Conservation (phyloP, 2,797 vertebrate genomes). For the Malurus splendens region DNA sequence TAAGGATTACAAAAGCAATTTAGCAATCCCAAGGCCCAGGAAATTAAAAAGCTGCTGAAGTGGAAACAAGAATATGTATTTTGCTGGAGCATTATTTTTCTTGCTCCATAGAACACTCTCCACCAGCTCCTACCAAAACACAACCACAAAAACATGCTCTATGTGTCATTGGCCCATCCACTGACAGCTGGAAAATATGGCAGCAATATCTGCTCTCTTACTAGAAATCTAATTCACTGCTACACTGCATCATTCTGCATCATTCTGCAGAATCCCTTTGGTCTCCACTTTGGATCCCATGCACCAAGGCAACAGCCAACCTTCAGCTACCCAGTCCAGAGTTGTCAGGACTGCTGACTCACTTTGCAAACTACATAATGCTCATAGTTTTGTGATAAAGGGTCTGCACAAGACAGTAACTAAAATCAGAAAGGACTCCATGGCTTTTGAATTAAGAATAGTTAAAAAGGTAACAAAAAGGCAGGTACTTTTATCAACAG, state of each 20-base stretch:
- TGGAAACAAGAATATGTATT: neutral
- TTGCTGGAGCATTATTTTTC: neutral
- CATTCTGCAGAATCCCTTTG: neutral
- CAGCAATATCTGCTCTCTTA: neutral
- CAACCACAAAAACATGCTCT: neutral
- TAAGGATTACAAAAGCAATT: neutral
- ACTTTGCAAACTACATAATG: neutral
- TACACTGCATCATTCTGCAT: neutral
- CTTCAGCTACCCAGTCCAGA: neutral
- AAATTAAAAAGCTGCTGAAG: neutral
- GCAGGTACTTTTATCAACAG: neutral
- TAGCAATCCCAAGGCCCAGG: neutral
- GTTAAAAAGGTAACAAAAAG: neutral
- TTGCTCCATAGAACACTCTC: neutral
- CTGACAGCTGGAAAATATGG: neutral
- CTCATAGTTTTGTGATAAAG: neutral
- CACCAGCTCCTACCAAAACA: neutral
- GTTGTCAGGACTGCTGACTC: neutral
- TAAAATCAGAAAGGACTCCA: neutral
- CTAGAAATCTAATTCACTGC: neutral
- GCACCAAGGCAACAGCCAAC: neutral
- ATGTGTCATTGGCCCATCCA: neutral
- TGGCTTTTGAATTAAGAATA: neutral
- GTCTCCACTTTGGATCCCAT: neutral
- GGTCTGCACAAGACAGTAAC: neutral